phyloP scores from a whole-genome alignment of 2,888 invertebrate genomes.

The Leptinotarsa rubiginosa region DNA sequence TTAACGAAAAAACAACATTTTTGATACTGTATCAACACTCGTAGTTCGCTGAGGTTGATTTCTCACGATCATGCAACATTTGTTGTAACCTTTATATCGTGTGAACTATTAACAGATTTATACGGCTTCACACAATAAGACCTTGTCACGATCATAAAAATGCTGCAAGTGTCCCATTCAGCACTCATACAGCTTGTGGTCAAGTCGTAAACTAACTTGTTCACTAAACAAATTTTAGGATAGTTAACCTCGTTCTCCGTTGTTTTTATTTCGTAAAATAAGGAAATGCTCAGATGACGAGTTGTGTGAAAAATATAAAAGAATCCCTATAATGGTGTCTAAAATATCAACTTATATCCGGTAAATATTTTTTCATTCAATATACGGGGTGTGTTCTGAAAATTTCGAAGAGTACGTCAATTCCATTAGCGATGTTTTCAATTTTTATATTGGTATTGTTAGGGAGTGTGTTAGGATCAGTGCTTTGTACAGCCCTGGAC shows the following conservation, averaged over 20 bases:
- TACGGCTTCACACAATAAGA: neutral
- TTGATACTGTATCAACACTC: neutral
- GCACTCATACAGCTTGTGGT: neutral
- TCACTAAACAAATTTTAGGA: neutral
- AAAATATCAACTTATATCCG: no score
- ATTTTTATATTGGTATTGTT: no score
- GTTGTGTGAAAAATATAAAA: neutral
- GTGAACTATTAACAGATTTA: conserved; percentile 1
- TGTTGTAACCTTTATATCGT: conserved; percentile 1
- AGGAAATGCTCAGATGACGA: neutral
- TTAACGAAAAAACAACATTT: neutral
- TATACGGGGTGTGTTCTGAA: no score
- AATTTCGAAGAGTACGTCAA: no score
- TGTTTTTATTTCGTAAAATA: neutral
- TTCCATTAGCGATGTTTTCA: no score
- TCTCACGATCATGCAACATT: conserved; percentile 5
- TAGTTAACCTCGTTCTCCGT: neutral
- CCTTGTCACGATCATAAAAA: conserved; percentile 11
- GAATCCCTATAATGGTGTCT: no score
- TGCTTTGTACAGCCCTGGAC: no score
- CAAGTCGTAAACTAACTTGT: conserved; percentile 2
- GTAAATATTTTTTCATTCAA: no score
- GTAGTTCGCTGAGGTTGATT: neutral
- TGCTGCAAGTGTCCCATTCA: neutral
- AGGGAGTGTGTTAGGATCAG: no score